Base-by-base conservation (phyloP, 2,888 invertebrate species). In the Thereva unica region DNA sequence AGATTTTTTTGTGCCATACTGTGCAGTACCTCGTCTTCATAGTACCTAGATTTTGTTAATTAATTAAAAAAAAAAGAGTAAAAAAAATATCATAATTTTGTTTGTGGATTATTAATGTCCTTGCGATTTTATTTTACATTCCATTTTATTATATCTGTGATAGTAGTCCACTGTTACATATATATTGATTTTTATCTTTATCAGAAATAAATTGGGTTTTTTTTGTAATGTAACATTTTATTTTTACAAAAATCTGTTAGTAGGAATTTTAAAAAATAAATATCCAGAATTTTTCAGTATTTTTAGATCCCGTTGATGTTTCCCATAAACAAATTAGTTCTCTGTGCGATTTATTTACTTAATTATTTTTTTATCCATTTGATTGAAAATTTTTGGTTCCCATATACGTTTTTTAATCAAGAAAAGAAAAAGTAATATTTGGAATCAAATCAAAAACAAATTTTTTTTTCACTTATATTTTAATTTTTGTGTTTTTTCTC, bases 11-110 rank as follows among this genome's bases (percentile, higher is more conserved):
- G 78, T 80, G 80, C 78, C 79, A 79, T 79, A 79, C 80, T 79
- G 79, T 80, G 81, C 81, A 81, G 81, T 81, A 81, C 81, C 81
- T 81, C 78, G 74, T 74, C 68, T 71, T 72, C 65, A 69, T 23
- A 23, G 23, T 23, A 23, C 23, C 23, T 23, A 23, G 23, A 55
- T 44, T 44, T 56, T 44, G 12, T 56, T 53, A 6, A n/a, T 38
- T 53, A 45, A 45, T 4, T 37, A 23, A 23, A 2, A 23, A 23
- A 1, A 4, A 44, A 7, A 1, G 1, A 8, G n/a, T n/a, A n/a
- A 8, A 44, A 34, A 5, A 5, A 9, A 4, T 7, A 35, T 52
- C n/a, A 35, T 35, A 52, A 35, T 35, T 52, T 35, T 4, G n/a
- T 34, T 34, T 9, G 37, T 9, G 8, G 9, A 52, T 35, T 52